phyloP scores from a whole-genome alignment of 2,797 vertebrate genomes.

The Platalea minor region DNA sequence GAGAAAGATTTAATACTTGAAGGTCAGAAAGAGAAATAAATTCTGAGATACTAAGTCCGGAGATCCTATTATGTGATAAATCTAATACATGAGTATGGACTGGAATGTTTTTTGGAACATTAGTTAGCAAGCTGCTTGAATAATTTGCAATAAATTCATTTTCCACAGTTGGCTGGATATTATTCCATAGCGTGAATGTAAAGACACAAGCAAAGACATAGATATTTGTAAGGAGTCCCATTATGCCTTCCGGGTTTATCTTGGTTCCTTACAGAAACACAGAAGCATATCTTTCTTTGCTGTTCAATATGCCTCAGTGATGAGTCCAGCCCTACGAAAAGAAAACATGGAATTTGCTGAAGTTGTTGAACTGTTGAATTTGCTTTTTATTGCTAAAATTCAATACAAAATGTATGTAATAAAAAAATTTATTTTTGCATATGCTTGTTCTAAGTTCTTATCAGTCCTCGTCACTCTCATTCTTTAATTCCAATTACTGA shows the following conservation, averaged over 20 bases:
- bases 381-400: neutral
- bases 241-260: conserved; percentile 8
- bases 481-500: neutral
- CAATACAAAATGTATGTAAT: neutral
- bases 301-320: neutral
- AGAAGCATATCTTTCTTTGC: neutral
- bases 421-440: neutral
- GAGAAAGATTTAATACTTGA: conserved; percentile 78
- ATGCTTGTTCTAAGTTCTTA: neutral
- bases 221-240: neutral
- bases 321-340: neutral
- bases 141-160: conserved; percentile 54
- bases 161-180: conserved; percentile 17
- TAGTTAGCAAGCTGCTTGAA: conserved; percentile 51
- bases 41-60: conserved; percentile 70
- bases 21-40: conserved; percentile 72
- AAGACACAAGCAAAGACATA: neutral
- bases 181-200: neutral
- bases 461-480: neutral
- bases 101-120: conserved; percentile 74
- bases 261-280: neutral
- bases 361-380: neutral
- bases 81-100: conserved; percentile 69
- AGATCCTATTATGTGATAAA: conserved; percentile 82
- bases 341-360: neutral